A percentile compares a stretch with the other conserved stretches of the same genome.
Evolutionary conservation across 2,797 vertebrate species (phyloP).

Genomic region (Onychomys arenicola): DNA sequence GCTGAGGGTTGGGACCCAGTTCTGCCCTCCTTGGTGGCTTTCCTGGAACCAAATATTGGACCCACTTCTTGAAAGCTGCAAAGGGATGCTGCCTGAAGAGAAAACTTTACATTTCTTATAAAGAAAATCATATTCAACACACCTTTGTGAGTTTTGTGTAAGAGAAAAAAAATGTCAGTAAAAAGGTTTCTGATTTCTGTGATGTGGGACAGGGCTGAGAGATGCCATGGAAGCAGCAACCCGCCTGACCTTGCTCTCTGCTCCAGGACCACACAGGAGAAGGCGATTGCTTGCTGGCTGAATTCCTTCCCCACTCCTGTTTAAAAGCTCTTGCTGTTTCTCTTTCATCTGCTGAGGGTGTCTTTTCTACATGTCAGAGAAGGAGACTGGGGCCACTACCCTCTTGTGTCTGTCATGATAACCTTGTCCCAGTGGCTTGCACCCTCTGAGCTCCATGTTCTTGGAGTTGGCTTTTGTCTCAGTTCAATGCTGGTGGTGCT

Average conservation of each 20-base stretch:
- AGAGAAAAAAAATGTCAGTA: background rate
- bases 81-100: background rate
- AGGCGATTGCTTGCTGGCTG: constrained; percentile 70
- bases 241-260: constrained; percentile 72
- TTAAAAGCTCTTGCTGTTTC: constrained; percentile 73
- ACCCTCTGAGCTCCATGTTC: constrained; percentile 22
- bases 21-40: background rate
- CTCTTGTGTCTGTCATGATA: constrained; percentile 10
- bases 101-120: background rate
- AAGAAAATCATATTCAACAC: background rate
- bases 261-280: constrained; percentile 76
- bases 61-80: background rate
- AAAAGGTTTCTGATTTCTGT: background rate
- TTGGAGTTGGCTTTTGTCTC: constrained; percentile 41
- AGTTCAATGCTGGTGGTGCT: background rate
- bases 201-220: constrained; percentile 78
- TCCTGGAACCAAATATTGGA: background rate
- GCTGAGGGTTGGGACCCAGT: too few relatives aligned
- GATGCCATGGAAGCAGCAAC: constrained; percentile 69
- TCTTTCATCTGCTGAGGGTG: constrained; percentile 71
- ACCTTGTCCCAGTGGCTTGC: background rate
- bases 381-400: constrained; percentile 57
- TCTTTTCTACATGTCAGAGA: constrained; percentile 60
- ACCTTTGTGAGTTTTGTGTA: constrained; percentile 34
- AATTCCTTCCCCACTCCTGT: constrained; percentile 83